Evolutionary conservation across 2,797 vertebrate genomes (phyloP).

Genomic region (Phaenicophaeus curvirostris): DNA sequence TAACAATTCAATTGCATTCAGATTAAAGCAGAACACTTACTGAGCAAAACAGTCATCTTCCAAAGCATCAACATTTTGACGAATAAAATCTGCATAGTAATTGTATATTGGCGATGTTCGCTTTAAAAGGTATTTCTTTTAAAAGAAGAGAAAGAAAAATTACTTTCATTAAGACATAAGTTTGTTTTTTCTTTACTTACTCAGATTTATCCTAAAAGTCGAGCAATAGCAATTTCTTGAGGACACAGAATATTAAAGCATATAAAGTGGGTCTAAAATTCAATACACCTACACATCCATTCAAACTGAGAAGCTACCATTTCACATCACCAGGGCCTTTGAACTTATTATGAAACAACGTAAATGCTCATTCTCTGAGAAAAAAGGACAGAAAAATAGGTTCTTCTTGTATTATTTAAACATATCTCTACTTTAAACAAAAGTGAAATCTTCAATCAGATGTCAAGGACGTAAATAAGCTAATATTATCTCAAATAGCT

Average conservation of each 20-base stretch:
- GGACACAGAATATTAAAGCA: background rate
- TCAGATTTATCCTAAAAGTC: background rate
- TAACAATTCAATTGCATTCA: background rate
- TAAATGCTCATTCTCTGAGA: background rate
- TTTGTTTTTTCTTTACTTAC: background rate
- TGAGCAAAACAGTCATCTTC: slow-evolving; percentile 67
- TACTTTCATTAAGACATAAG: slow-evolving; percentile 8
- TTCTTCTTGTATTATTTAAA: background rate
- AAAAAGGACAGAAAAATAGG: background rate
- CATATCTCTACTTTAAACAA: background rate
- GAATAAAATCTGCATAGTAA: slow-evolving; percentile 74
- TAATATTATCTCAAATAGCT: background rate
- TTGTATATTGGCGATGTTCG: slow-evolving; percentile 77
- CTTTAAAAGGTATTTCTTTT: slow-evolving; percentile 81
- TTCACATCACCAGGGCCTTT: background rate
- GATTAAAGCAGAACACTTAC: slow-evolving; percentile 71
- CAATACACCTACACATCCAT: background rate
- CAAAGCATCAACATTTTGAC: slow-evolving; percentile 60
- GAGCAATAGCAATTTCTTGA: background rate
- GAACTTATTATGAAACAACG: background rate
- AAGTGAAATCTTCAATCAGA: background rate
- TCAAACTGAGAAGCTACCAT: background rate
- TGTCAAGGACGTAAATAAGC: background rate
- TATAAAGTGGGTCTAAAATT: background rate
- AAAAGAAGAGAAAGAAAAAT: slow-evolving; percentile 67